These are phyloP conservation scores for Thymelicus sylvestris DNA, from an alignment of 2,888 invertebrate genomes.

Conservation along the genomic window DNA sequence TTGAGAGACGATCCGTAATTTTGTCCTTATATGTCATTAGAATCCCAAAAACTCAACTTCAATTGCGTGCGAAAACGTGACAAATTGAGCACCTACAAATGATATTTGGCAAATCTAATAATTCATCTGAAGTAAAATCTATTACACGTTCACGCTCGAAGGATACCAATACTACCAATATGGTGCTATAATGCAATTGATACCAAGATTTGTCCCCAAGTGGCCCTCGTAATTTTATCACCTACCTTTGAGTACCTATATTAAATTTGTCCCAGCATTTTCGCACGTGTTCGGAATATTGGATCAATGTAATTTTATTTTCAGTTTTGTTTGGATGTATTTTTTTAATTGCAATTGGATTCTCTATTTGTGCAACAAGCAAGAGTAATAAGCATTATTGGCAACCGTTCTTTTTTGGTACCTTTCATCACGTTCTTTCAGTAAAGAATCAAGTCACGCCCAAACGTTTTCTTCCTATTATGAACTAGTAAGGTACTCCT, in stretches of 20 bases:
- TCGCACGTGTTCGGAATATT: neutral
- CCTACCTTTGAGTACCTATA: constrained; percentile 9
- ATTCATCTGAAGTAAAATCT: constrained; percentile 5
- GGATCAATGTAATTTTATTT: too few species aligned
- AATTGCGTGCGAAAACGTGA: neutral
- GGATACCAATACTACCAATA: neutral
- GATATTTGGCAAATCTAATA: neutral
- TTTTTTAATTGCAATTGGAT: too few species aligned
- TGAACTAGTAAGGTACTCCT: too few species aligned
- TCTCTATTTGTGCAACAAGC: too few species aligned
- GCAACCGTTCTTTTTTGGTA: too few species aligned
- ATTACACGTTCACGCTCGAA: constrained; percentile 3
- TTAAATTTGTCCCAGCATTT: constrained; percentile 19
- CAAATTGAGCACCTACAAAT: neutral
- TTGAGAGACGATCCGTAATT: too few species aligned
- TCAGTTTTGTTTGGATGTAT: too few species aligned
- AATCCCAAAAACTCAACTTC: neutral
- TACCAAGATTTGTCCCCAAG: constrained; percentile 21
- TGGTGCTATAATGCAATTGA: constrained; percentile 22
- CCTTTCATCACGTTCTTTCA: too few species aligned
- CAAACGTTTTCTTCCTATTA: too few species aligned
- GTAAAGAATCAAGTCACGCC: too few species aligned
- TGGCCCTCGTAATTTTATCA: constrained; percentile 17
- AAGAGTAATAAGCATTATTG: too few species aligned
- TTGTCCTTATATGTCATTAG: too few species aligned